A percentile compares a stretch with the other conserved stretches of the same genome.
phyloP scores from a whole-genome alignment of 1,140 invertebrate species.

The Teleopsis dalmanni region DNA sequence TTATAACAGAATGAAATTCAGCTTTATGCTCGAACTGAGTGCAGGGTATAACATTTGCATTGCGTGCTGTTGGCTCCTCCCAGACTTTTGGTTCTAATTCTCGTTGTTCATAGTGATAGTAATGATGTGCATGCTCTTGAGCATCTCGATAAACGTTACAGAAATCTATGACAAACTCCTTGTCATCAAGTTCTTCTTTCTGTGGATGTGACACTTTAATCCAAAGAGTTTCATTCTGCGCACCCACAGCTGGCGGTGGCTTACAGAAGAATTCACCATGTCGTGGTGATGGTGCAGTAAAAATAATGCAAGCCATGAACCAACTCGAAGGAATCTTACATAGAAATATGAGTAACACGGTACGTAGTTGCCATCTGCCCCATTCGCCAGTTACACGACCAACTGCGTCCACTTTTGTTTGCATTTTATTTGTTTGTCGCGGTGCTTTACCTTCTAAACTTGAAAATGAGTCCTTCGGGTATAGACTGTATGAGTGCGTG shows the following conservation, averaged over 20 bases:
- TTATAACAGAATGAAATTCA: conserved; percentile 38
- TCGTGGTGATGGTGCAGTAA: conserved; percentile 37
- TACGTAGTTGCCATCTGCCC: conserved; percentile 44
- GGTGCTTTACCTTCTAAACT: conserved; percentile 26
- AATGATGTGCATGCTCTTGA: conserved; percentile 37
- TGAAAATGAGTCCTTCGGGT: conserved; percentile 37
- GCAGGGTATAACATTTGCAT: conserved; percentile 36
- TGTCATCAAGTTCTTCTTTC: conserved; percentile 35
- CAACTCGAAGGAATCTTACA: conserved; percentile 46
- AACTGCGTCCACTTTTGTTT: conserved; percentile 41
- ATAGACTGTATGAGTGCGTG: conserved; percentile 22
- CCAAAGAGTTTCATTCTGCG: conserved; percentile 37
- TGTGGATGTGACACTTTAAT: conserved; percentile 42
- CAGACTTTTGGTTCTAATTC: conserved; percentile 31
- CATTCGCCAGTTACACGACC: conserved; percentile 40
- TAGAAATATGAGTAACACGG: conserved; percentile 40
- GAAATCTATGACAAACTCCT: conserved; percentile 40
- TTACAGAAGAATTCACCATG: conserved; percentile 43
- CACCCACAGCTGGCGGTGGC: conserved; percentile 25
- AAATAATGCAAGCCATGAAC: conserved; percentile 47
- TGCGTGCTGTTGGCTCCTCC: conserved; percentile 29
- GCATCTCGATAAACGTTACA: conserved; percentile 41
- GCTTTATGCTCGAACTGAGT: conserved; percentile 34
- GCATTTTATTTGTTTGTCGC: conserved; percentile 27
- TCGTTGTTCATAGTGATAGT: conserved; percentile 31